These are phyloP conservation scores for Muscicapa adusta DNA, from an alignment of 2,113 vertebrate genomes.

Conservation along the genomic window DNA sequence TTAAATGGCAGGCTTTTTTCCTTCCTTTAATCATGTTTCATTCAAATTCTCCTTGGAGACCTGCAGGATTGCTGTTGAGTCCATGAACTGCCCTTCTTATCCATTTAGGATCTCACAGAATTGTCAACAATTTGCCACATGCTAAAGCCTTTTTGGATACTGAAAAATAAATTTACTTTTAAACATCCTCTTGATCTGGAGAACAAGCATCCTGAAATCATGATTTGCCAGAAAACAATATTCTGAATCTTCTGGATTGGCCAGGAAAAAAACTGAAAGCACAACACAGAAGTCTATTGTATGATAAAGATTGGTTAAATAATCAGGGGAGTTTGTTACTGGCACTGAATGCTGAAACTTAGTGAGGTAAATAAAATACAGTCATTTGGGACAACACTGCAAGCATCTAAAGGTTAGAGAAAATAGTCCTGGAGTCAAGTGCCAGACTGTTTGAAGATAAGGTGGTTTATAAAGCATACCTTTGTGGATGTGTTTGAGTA, in stretches of 20 bases:
- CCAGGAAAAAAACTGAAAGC: not conserved
- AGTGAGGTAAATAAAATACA: not conserved
- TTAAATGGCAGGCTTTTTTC: not conserved
- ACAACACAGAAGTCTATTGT: not conserved
- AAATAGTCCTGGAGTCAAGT: not conserved
- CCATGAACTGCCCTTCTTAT: not conserved
- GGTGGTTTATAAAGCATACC: not conserved
- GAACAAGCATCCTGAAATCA: not conserved
- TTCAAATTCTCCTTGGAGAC: not conserved
- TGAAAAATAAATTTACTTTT: not conserved
- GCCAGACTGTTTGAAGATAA: not conserved
- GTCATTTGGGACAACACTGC: not conserved
- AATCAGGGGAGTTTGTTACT: not conserved
- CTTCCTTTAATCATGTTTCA: not conserved
- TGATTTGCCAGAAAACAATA: not conserved
- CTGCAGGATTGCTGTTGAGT: not conserved
- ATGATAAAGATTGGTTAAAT: not conserved
- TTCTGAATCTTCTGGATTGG: not conserved
- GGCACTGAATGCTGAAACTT: not conserved
- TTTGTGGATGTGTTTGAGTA: not conserved
- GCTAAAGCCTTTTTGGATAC: not conserved
- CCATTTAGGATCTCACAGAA: not conserved
- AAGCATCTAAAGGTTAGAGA: not conserved
- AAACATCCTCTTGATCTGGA: not conserved
- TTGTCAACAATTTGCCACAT: not conserved